Percentiles rank a stretch among this genome's conserved stretches.
Evolutionary conservation across 1,140 invertebrate genomes (phyloP).

Genomic region (Megalonaias nervosa): DNA sequence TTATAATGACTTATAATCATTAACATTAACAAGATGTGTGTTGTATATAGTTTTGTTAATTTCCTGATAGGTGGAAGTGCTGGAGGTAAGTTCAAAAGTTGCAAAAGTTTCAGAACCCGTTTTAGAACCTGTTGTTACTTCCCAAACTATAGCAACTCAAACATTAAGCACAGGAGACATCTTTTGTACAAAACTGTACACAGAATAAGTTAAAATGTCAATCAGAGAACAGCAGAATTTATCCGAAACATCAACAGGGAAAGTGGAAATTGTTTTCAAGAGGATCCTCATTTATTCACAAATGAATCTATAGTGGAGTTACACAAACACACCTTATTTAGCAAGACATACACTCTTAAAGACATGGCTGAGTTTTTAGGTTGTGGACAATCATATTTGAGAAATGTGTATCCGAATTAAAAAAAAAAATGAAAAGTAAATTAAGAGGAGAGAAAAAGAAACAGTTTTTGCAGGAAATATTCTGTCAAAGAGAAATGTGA

Average conservation of each 20-base stretch:
- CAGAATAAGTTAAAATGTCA: background rate
- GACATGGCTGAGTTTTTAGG: slow-evolving; percentile 3
- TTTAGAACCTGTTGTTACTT: too few species aligned
- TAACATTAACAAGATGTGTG: too few species aligned
- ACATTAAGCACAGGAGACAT: slow-evolving; percentile 18
- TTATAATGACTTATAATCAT: too few species aligned
- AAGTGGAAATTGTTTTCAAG: slow-evolving; percentile 11
- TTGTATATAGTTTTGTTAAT: too few species aligned
- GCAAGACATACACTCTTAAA: background rate
- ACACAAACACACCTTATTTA: background rate
- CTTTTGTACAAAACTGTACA: slow-evolving; percentile 8
- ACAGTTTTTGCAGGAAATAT: slow-evolving; percentile 8
- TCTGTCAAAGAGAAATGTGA: background rate
- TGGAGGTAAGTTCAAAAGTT: too few species aligned
- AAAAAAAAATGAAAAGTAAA: too few species aligned
- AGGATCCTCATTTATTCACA: slow-evolving; percentile 3
- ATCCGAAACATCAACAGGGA: background rate
- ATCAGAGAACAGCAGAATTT: background rate
- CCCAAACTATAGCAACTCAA: background rate
- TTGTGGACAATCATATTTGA: too few species aligned
- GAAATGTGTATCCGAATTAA: too few species aligned
- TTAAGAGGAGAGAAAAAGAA: background rate
- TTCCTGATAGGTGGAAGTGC: too few species aligned
- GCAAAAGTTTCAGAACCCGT: too few species aligned
- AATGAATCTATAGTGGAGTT: slow-evolving; percentile 16